Evolutionary conservation across 1,140 invertebrate genomes (phyloP).

Genomic region (Drosophila yakuba): DNA sequence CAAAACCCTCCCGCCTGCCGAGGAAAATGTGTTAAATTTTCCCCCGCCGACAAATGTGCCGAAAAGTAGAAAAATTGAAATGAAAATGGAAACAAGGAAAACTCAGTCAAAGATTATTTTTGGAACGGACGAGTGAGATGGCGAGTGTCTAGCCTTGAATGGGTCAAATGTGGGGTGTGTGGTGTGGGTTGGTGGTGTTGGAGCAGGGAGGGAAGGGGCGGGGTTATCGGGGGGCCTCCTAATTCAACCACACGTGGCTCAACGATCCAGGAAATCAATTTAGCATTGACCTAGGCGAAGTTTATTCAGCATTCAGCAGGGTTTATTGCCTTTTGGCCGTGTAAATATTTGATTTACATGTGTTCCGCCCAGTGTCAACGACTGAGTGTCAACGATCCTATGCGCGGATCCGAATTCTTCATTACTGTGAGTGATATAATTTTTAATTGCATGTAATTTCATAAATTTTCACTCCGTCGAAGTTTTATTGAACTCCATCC

Average conservation of each 20-base stretch:
- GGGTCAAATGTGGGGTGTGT: constrained; percentile 26
- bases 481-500: constrained; percentile 73
- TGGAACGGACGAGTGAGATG: constrained; percentile 6
- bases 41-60: constrained; percentile 27
- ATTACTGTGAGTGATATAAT: constrained; percentile 71
- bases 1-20: constrained; percentile 31
- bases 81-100: constrained; percentile 31
- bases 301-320: constrained; percentile 4
- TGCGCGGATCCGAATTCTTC: constrained; percentile 37
- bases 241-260: constrained; percentile 35
- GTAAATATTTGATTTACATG: constrained; percentile 65
- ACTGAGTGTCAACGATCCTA: constrained; percentile 67
- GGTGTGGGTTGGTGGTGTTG: background rate
- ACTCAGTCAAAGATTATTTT: constrained; percentile 55
- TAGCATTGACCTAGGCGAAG: constrained; percentile 59
- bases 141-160: constrained; percentile 46
- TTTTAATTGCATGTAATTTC: constrained; percentile 76
- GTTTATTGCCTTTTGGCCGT: constrained; percentile 59
- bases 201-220: background rate
- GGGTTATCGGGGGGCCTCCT: background rate
- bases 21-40: constrained; percentile 25
- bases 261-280: constrained; percentile 49
- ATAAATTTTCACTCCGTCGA: constrained; percentile 65
- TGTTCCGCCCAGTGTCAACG: constrained; percentile 68
- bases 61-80: constrained; percentile 35